Evolutionary conservation across 2,888 invertebrate genomes (phyloP).

Genomic region (Thelaira solivaga): DNA sequence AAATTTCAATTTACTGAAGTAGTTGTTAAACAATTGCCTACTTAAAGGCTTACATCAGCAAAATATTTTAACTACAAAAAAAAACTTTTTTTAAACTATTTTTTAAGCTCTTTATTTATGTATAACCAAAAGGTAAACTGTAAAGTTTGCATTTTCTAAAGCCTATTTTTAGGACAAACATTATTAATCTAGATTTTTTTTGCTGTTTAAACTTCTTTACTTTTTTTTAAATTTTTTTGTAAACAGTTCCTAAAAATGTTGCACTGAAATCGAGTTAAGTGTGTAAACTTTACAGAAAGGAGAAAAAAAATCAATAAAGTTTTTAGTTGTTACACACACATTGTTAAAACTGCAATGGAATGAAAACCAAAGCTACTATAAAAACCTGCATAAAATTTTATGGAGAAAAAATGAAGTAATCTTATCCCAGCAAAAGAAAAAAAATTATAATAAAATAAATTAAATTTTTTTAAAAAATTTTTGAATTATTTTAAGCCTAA

Average conservation of each 20-base stretch:
- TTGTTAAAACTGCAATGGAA: slow-evolving; percentile 18
- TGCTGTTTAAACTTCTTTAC: slow-evolving; percentile 18
- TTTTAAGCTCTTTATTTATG: background rate
- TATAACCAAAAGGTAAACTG: background rate
- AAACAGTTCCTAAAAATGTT: background rate
- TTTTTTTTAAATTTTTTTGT: background rate
- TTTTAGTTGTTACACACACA: slow-evolving; percentile 8
- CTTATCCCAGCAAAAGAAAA: background rate
- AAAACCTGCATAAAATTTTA: background rate
- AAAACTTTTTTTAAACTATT: background rate
- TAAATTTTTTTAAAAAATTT: too few species aligned
- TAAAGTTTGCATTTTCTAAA: background rate
- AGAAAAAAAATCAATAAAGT: slow-evolving; percentile 35
- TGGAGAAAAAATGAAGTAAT: background rate
- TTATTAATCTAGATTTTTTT: slow-evolving; percentile 15
- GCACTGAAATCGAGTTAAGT: background rate
- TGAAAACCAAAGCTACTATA: slow-evolving; percentile 27
- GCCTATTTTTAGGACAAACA: slow-evolving; percentile 5
- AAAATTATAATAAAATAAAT: too few species aligned
- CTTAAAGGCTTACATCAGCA: background rate
- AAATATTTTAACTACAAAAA: too few species aligned
- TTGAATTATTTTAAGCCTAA: too few species aligned
- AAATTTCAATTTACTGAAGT: background rate
- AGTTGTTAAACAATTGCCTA: background rate
- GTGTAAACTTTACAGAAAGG: background rate